Percentiles rank a stretch among this genome's conserved stretches.
Evolutionary conservation across 2,797 vertebrate species (phyloP).

Genomic region (Microcaecilia unicolor): DNA sequence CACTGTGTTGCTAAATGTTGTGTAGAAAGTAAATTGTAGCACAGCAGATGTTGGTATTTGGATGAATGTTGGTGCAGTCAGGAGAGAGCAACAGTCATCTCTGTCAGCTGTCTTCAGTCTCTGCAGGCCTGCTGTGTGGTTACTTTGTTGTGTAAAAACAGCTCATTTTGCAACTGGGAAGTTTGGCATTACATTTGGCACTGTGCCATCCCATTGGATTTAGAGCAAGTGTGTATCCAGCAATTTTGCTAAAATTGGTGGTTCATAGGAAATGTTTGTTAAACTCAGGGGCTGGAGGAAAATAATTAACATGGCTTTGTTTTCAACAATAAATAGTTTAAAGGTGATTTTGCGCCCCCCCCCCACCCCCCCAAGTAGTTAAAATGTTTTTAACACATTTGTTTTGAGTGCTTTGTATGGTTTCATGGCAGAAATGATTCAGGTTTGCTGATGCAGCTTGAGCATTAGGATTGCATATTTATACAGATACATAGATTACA

Average conservation of each 20-base stretch:
- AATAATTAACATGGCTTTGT: not conserved
- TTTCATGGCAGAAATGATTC: too few species aligned
- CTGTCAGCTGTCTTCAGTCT: constrained; percentile 64
- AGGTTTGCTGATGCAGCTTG: too few species aligned
- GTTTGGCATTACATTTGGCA: constrained; percentile 54
- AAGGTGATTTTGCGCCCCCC: too few species aligned
- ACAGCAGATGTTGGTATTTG: constrained; percentile 77
- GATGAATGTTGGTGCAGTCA: constrained; percentile 58
- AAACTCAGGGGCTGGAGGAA: constrained; percentile 20
- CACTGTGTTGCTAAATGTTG: constrained; percentile 86
- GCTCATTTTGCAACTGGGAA: constrained; percentile 74
- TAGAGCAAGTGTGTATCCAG: constrained; percentile 46
- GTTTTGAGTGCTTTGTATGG: too few species aligned
- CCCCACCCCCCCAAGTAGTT: too few species aligned
- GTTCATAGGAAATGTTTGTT: constrained; percentile 12
- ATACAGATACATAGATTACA: too few species aligned
- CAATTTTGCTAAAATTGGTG: constrained; percentile 37
- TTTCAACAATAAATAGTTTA: too few species aligned
- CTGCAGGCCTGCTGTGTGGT: constrained; percentile 80
- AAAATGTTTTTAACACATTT: too few species aligned
- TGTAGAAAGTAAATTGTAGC: constrained; percentile 87
- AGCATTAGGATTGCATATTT: too few species aligned
- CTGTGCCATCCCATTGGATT: constrained; percentile 38
- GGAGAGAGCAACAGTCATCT: constrained; percentile 64
- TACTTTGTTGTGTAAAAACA: constrained; percentile 87